Percentiles rank a stretch among this genome's conserved stretches.
phyloP scores from a whole-genome alignment of 35 echinoderm and acorn worm genomes.

The Acanthaster planci region DNA sequence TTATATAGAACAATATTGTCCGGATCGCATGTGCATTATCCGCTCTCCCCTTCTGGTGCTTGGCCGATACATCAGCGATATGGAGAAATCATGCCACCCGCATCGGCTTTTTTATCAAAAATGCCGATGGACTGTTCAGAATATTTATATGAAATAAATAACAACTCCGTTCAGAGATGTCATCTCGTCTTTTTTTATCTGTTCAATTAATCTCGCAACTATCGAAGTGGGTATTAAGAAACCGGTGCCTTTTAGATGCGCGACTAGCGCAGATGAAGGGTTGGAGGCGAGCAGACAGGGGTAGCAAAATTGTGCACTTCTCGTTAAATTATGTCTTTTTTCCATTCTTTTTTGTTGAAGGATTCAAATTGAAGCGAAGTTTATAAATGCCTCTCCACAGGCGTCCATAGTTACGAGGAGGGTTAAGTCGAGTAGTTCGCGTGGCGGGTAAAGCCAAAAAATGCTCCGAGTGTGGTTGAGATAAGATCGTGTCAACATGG shows the following conservation, averaged over 20 bases:
- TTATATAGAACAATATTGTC: constrained; percentile 23
- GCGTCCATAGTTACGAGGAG: neutral
- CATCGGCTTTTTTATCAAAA: constrained; percentile 26
- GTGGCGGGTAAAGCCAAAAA: neutral
- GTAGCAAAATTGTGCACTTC: neutral
- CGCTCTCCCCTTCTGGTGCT: constrained; percentile 6
- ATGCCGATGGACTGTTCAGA: constrained; percentile 19
- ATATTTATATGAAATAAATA: neutral
- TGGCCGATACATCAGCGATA: constrained; percentile 1
- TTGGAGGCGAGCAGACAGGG: neutral
- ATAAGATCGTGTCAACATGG: constrained; percentile 25
- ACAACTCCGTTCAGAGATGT: constrained; percentile 9
- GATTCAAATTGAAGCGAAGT: constrained; percentile 7
- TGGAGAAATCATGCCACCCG: neutral
- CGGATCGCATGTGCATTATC: neutral
- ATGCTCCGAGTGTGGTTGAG: neutral
- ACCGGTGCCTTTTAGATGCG: constrained; percentile 14
- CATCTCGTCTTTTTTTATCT: constrained; percentile 13
- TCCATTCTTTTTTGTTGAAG: neutral
- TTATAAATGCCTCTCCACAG: neutral
- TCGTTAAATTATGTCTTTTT: constrained; percentile 11
- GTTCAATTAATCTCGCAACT: constrained; percentile 19
- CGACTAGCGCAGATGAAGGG: neutral
- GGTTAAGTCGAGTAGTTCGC: neutral
- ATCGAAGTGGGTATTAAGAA: constrained; percentile 23